Evolutionary conservation across 1,140 invertebrate genomes (phyloP).

Genomic region (Drosophila ogumai): DNA sequence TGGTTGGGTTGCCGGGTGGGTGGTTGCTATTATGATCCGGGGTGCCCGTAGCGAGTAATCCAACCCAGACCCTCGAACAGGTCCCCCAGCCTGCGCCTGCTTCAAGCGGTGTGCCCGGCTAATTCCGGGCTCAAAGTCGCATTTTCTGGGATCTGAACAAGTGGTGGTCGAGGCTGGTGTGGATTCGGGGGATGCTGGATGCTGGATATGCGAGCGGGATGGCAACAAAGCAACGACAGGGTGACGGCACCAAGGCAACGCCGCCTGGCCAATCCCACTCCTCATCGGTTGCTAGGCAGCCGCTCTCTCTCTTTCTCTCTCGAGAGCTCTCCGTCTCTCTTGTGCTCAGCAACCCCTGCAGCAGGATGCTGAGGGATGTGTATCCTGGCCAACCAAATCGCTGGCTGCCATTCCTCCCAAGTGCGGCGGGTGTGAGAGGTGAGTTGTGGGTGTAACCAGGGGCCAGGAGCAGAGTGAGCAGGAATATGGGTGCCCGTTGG

Average conservation of each 20-base stretch:
- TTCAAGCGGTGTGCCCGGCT: constrained; percentile 68
- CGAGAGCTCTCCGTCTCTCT: constrained; percentile 8
- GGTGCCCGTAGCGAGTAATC: constrained; percentile 73
- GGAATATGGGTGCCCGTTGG: constrained; percentile 2
- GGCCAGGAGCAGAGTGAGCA: not conserved
- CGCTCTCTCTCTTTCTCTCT: constrained; percentile 37
- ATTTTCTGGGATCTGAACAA: constrained; percentile 79
- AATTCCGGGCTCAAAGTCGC: constrained; percentile 81
- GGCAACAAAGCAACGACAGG: constrained; percentile 48
- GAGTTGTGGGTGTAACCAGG: constrained; percentile 27
- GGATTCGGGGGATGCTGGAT: constrained; percentile 29
- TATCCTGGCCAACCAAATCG: constrained; percentile 76
- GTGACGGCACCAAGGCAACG: constrained; percentile 72
- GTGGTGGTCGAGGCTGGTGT: constrained; percentile 45
- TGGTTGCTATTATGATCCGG: constrained; percentile 72
- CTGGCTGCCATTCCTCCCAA: constrained; percentile 51
- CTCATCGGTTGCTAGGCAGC: constrained; percentile 67
- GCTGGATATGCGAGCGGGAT: constrained; percentile 50
- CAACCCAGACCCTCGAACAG: constrained; percentile 59
- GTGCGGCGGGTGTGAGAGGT: not conserved
- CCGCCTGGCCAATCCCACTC: constrained; percentile 66
- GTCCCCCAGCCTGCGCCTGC: not conserved
- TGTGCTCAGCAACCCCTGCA: constrained; percentile 49
- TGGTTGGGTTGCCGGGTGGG: constrained; percentile 27
- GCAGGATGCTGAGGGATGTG: constrained; percentile 63